Conservation (phyloP, 2,797 vertebrate species). For the Spondyliosoma cantharus region DNA sequence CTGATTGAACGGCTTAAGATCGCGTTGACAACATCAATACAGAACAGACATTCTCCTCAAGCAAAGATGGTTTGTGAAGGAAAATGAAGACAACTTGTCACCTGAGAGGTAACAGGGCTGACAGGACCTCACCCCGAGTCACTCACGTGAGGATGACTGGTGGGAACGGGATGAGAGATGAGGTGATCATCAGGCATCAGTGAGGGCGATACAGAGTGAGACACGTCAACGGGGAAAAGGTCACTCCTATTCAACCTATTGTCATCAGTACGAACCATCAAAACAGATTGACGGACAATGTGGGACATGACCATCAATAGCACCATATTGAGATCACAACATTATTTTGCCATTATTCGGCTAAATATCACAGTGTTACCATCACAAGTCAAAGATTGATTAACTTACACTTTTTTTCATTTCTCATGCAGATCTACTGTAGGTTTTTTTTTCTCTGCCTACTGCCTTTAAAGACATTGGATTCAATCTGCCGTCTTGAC, state of each 20-base stretch:
- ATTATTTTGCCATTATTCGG: constrained; percentile 67
- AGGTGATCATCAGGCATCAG: constrained; percentile 63
- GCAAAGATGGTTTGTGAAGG: constrained; percentile 38
- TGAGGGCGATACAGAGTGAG: constrained; percentile 49
- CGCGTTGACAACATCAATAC: constrained; percentile 48
- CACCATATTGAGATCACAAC: constrained; percentile 79
- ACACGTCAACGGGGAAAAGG: constrained; percentile 59
- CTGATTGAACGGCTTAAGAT: constrained; percentile 35
- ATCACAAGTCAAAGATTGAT: constrained; percentile 79
- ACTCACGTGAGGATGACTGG: constrained; percentile 56
- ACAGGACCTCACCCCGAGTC: constrained; percentile 59
- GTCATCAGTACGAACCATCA: constrained; percentile 75
- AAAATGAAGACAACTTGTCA: constrained; percentile 61
- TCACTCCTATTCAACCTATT: constrained; percentile 70
- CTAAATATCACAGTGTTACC: constrained; percentile 82
- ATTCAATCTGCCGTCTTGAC: constrained; percentile 55
- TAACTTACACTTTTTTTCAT: constrained; percentile 69
- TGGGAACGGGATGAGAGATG: constrained; percentile 67
- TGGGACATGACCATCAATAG: constrained; percentile 75
- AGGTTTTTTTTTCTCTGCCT: constrained; percentile 50
- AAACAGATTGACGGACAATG: constrained; percentile 68
- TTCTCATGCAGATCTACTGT: constrained; percentile 73
- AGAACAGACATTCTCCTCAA: constrained; percentile 53
- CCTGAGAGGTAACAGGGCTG: constrained; percentile 55
- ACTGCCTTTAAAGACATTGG: constrained; percentile 68